Base-by-base conservation (phyloP, 2,797 vertebrate genomes). In the Otolemur crassicaudatus region DNA sequence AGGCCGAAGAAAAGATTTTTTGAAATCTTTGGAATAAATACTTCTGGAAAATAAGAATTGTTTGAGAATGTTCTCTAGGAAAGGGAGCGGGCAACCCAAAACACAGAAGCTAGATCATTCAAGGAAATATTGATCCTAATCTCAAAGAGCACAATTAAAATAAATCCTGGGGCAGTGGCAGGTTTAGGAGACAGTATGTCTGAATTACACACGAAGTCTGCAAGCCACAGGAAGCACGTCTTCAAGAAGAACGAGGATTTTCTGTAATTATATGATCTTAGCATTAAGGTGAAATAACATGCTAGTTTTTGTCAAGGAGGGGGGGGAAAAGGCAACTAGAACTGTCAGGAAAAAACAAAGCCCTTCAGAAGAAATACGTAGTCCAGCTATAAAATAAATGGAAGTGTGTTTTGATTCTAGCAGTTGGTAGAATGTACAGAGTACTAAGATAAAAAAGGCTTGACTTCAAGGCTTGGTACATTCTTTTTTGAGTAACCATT, bases 281-380 rank as follows among this genome's bases (percentile, higher is more conserved):
- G 43, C 77, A 76, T 92, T 92, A 60, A 91, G 53, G 25, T 90
- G 22, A 95, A 92, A 87, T 63, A 79, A 73, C 67, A 82, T 61
- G 60, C 53, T 90, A 58, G 67, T 81, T 27, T 60, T 60, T 92
- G 46, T 94, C 91, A 88, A 79, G 9, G 80, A 82, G 63, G 31
- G 67, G 34, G 80, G 56, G 63, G 77, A 61, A 86, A 84, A 90
- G 27, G 37, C 81, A 87, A 65, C 60, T 75, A 37, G 79, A 87
- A 88, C 49, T 65, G 61, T 84, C 73, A 72, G 73, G 60, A 29
- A 70, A 82, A 87, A 97, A 94, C 67, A 90, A 81, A 94, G 94
- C 3, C 17, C 43, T 80, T 73, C 22, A 3, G 73, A 60, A 83
- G 67, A 94, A 95, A 92, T 53, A 20, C n/a, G 23, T 4, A 72